A percentile compares a stretch with the other conserved stretches of the same genome.
Conservation (phyloP, 2,888 invertebrate species). For the Macrophya alboannulata region DNA sequence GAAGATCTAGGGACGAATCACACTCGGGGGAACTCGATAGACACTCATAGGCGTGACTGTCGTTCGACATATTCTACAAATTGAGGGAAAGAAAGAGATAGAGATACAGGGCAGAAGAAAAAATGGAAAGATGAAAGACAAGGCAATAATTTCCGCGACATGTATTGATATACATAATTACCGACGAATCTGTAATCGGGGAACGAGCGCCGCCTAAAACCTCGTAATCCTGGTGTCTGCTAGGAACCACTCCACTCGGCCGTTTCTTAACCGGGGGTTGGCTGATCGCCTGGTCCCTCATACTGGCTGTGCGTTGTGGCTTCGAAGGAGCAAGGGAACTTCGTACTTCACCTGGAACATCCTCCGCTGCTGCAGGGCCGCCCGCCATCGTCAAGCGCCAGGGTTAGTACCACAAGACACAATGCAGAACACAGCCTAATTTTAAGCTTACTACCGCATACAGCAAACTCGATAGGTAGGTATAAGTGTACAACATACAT, state of each 20-base stretch:
- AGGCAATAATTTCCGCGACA: neutral
- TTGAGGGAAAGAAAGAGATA: neutral
- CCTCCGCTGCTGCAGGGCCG: constrained; percentile 80
- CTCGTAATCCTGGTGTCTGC: constrained; percentile 70
- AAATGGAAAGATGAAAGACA: constrained; percentile 20
- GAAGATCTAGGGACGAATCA: constrained; percentile 82
- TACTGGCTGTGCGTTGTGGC: constrained; percentile 93
- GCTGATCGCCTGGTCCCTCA: constrained; percentile 85
- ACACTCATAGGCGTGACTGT: constrained; percentile 84
- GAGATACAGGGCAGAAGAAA: neutral
- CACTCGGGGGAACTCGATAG: constrained; percentile 87
- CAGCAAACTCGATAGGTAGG: constrained; percentile 33
- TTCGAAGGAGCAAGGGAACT: constrained; percentile 91
- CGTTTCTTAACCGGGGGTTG: constrained; percentile 68
- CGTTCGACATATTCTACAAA: constrained; percentile 78
- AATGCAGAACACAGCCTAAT: constrained; percentile 77
- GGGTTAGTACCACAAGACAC: constrained; percentile 79
- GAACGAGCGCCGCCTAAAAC: constrained; percentile 65
- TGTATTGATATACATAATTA: constrained; percentile 59
- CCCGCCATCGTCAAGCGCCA: constrained; percentile 78
- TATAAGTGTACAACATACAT: neutral
- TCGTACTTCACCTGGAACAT: constrained; percentile 89
- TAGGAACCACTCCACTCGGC: neutral
- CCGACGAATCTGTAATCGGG: constrained; percentile 73
- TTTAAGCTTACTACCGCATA: constrained; percentile 50